Evolutionary conservation across 1,140 invertebrate genomes (phyloP).

Genomic region (Trachymyrmex cornetzi): DNA sequence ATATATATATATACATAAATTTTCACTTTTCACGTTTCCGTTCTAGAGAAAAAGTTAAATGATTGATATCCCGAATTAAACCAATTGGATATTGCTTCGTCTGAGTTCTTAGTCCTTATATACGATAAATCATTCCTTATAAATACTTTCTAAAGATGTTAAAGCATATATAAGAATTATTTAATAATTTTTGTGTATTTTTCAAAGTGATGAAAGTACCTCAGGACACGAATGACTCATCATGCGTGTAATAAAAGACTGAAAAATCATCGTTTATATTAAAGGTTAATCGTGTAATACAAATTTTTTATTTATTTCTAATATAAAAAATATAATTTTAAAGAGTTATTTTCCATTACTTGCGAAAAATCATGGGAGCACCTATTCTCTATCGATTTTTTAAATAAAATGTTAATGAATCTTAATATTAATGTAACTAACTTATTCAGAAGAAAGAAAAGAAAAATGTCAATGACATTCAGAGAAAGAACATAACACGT

Average conservation of each 20-base stretch:
- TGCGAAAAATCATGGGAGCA: not conserved
- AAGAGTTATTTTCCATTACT: not conserved
- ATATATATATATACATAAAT: no score
- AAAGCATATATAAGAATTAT: no score
- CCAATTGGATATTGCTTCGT: constrained; percentile 8
- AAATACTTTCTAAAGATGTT: no score
- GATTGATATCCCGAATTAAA: not conserved
- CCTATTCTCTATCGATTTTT: not conserved
- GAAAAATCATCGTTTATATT: no score
- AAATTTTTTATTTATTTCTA: constrained; percentile 2
- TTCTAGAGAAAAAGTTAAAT: no score
- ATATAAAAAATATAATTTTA: not conserved
- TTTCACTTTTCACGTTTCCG: no score
- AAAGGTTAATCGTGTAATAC: not conserved
- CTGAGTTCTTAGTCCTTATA: not conserved
- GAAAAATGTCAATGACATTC: constrained; percentile 55
- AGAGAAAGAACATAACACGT: constrained; percentile 48
- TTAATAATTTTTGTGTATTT: no score
- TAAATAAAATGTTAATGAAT: not conserved
- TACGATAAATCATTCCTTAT: no score
- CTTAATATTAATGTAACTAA: not conserved
- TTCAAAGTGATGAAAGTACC: no score
- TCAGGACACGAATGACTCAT: no score
- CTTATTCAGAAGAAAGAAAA: not conserved
- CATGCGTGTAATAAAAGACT: no score